Conservation (phyloP, 1,140 invertebrate species). For the Polypedilum pembai region DNA sequence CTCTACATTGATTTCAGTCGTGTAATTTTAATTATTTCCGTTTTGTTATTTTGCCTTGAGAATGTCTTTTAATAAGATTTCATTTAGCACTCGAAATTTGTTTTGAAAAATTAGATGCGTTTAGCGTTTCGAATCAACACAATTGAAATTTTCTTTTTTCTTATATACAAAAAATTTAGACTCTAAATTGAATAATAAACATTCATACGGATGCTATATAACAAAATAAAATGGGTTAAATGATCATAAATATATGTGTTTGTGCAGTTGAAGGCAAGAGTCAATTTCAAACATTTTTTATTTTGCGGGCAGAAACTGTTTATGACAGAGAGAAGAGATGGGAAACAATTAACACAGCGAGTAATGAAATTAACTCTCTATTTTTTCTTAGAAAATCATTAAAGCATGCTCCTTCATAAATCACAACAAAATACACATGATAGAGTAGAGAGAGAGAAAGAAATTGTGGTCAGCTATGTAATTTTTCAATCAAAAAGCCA, state of each 20-base stretch:
- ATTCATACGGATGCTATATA: not conserved
- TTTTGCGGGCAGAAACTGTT: not conserved
- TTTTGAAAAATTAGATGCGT: too few species aligned
- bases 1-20: not conserved
- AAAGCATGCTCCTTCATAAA: not conserved
- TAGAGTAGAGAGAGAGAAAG: not conserved
- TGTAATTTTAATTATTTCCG: constrained; percentile 13
- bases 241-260: not conserved
- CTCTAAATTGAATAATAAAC: constrained; percentile 8
- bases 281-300: not conserved
- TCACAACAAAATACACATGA: not conserved
- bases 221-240: constrained; percentile 18
- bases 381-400: not conserved
- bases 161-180: not conserved
- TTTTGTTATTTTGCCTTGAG: constrained; percentile 3
- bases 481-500: not conserved
- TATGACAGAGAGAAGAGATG: not conserved
- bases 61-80: not conserved
- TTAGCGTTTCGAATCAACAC: not conserved
- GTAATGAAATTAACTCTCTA: not conserved
- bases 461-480: not conserved
- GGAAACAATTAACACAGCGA: not conserved
- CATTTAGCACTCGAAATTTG: not conserved
- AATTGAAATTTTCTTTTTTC: not conserved
- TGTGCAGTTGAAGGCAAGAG: too few species aligned